Percentiles rank a stretch among this genome's conserved stretches.
These are phyloP conservation scores for Seladonia tumulorum DNA, from an alignment of 2,888 invertebrate genomes.

Conservation along the genomic window DNA sequence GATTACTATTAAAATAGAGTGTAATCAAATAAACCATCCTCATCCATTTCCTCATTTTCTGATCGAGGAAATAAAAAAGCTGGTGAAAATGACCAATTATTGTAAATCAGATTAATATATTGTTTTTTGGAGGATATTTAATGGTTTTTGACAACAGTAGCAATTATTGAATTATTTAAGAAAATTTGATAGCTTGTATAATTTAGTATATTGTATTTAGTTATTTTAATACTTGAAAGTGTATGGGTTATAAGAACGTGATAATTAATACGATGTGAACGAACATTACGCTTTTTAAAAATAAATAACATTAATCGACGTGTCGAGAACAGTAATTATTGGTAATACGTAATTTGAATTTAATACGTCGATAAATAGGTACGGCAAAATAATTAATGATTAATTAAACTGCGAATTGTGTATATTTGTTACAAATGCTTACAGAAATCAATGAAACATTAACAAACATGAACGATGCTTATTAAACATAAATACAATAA, in stretches of 20 bases:
- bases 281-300: not conserved
- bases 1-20: too few relatives aligned
- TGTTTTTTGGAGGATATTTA: not conserved
- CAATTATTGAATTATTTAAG: not conserved
- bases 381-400: not conserved
- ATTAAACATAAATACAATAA: not conserved
- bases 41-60: too few relatives aligned
- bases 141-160: not conserved
- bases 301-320: not conserved
- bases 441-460: not conserved
- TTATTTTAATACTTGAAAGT: not conserved
- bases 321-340: not conserved
- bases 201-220: too few relatives aligned
- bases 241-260: too few relatives aligned
- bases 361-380: not conserved
- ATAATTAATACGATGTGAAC: not conserved
- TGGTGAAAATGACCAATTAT: too few relatives aligned
- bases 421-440: not conserved
- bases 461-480: not conserved
- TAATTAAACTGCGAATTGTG: not conserved
- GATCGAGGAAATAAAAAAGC: too few relatives aligned
- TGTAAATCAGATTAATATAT: not conserved
- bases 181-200: not conserved
- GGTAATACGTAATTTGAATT: not conserved
- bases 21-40: too few relatives aligned